Base-by-base conservation (phyloP, 2,888 invertebrate genomes). In the Lycocerus yunnanus region DNA sequence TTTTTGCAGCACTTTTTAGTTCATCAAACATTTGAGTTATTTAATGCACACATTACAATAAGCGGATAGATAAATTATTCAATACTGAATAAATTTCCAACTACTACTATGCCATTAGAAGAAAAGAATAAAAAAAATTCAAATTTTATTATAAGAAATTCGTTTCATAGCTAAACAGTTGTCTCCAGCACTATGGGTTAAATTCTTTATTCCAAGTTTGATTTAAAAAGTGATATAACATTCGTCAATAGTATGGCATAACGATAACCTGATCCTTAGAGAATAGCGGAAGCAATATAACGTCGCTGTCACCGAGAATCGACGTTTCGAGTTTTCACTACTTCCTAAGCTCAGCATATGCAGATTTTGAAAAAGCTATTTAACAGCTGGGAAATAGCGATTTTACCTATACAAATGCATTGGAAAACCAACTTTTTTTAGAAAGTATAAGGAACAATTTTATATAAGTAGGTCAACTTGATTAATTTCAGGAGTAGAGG, bases 231-330 rank as follows among this genome's bases (percentile, higher is more conserved):
- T 82, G 79, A 81, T 81, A 82, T 82, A 78, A 78, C 78, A 79
- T 80, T 80, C 76, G 65, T 16, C 68, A 71, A 72, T 77, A 79
- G 80, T 77, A 80, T 80, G 79, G 79, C 80, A 82, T 82, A 83
- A 82, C 82, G 83, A 84, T 83, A 84, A 83, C 81, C 77, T 79
- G 79, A 81, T 81, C 81, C 81, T 80, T 80, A 77, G 82, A 81
- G 81, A 80, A 80, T 80, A 82, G 80, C 82, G 80, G 81, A 82
- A 80, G 82, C 82, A 82, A 82, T 82, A 82, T 80, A 81, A 80
- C 81, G 81, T 74, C 78, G 80, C 79, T 82, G 83, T 82, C 83
- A 82, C 74, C 81, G 71, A 68, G 72, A 63, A 76, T 76, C 73
- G 72, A 73, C 69, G 65, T 72, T 75, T 69, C 21, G 43, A n/a